Base-by-base conservation (phyloP, 2,797 vertebrate genomes). In the Pangasius sanitwongsei region DNA sequence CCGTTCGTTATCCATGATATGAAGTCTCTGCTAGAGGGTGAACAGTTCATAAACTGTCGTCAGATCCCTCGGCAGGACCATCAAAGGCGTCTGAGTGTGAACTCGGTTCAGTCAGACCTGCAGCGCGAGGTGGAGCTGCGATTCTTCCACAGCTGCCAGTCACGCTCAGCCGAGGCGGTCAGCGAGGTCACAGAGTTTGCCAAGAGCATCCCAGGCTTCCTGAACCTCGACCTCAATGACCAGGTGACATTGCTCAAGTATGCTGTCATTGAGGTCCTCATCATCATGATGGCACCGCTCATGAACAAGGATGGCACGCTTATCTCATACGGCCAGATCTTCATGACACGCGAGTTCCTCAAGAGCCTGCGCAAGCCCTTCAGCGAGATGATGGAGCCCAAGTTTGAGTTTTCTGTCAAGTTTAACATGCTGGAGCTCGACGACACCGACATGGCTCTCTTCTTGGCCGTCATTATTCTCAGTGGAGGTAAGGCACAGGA, bases 251-350 rank as follows among this genome's bases (percentile, higher is more conserved):
- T 99, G 77, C 95, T 99, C 80, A 99, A 99, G 90, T 99, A 99
- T 0, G 98, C 98, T 0, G 98, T 99, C 90, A 98, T 99, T 0
- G 99, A 99, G 95, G 97, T 99, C 92, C 95, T 99, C 87, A 99
- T 98, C 86, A 98, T 98, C 28, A 98, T 99, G 96, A 97, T 98
- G 97, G 96, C 99, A 0, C 98, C 98, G 0, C 95, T 99, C 92
- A 99, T 99, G 98, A 99, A 99, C 94, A 99, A 99, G 91, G 99
- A 99, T 2, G 99, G 99, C 61, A 97, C 98, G 67, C 97, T 99
- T 87, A 97, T 99, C 89, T 98, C 98, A 1, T 97, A 99, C 0
- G 99, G 99, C 89, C 98, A 99, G 93, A 98, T 98, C 87, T 99
- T 99, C 96, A 99, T 99, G 98, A 99, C 99, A 0, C 95, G 98